Evolutionary conservation across 2,113 vertebrate genomes (phyloP).

Genomic region (Oreochromis niloticus): DNA sequence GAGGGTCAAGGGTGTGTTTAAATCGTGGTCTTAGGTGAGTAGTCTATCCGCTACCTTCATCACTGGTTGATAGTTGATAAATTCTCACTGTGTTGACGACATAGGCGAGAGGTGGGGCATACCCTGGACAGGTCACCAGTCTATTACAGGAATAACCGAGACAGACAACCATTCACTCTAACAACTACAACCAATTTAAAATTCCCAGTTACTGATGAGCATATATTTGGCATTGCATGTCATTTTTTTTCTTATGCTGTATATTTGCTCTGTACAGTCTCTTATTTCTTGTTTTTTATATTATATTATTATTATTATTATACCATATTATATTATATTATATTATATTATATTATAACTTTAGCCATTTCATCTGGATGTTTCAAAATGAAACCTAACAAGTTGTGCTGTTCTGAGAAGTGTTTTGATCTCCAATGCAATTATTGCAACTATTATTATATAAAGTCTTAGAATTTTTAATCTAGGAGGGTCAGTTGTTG

Average conservation of each 20-base stretch:
- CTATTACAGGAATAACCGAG: neutral
- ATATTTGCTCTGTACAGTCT: too few relatives aligned
- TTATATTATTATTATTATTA: too few relatives aligned
- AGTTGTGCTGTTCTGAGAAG: neutral
- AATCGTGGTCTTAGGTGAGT: neutral
- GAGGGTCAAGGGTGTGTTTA: neutral
- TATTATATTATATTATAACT: neutral
- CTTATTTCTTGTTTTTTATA: too few relatives aligned
- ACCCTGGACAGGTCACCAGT: neutral
- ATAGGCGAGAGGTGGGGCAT: neutral
- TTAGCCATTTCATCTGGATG: neutral
- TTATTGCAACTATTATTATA: neutral
- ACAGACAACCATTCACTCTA: neutral
- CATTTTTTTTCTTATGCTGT: neutral
- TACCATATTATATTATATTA: too few relatives aligned
- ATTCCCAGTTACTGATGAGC: neutral
- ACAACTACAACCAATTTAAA: neutral
- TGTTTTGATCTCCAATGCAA: neutral
- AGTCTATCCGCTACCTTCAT: neutral
- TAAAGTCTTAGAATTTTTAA: neutral
- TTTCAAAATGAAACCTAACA: neutral
- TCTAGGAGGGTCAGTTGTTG: neutral
- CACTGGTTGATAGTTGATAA: neutral
- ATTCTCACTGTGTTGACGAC: neutral
- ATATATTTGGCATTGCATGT: neutral